Conservation (phyloP, 2,113 vertebrate genomes). For the Rhinoptilus africanus region DNA sequence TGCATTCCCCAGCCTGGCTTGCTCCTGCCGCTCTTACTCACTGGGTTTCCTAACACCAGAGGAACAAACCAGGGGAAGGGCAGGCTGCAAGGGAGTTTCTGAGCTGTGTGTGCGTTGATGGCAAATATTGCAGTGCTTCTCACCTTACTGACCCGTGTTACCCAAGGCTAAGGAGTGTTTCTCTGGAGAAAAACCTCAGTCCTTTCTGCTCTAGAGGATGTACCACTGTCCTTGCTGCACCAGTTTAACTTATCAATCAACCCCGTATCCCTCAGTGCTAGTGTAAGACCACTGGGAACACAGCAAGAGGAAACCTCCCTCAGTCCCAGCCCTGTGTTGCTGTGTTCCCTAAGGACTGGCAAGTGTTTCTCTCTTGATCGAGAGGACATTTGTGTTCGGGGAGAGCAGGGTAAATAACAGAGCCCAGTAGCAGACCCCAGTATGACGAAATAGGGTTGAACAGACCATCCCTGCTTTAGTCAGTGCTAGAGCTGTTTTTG, state of each 20-base stretch:
- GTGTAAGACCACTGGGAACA: background rate
- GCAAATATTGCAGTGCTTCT: background rate
- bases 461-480: background rate
- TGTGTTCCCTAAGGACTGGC: background rate
- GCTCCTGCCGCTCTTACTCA: background rate
- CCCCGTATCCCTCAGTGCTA: rapidly evolving
- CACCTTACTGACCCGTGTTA: background rate
- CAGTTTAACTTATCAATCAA: background rate
- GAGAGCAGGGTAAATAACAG: background rate
- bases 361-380: background rate
- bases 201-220: background rate
- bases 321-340: background rate
- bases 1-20: background rate
- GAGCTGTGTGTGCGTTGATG: background rate
- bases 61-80: background rate
- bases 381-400: background rate
- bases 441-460: background rate
- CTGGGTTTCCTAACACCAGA: slow-evolving; percentile 1
- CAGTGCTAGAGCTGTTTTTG: background rate
- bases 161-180: background rate
- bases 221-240: background rate
- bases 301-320: background rate
- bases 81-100: background rate
- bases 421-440: background rate
- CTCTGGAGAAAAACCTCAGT: background rate